Evolutionary conservation across 2,888 invertebrate genomes (phyloP).

Genomic region (Amphipoea oculea): DNA sequence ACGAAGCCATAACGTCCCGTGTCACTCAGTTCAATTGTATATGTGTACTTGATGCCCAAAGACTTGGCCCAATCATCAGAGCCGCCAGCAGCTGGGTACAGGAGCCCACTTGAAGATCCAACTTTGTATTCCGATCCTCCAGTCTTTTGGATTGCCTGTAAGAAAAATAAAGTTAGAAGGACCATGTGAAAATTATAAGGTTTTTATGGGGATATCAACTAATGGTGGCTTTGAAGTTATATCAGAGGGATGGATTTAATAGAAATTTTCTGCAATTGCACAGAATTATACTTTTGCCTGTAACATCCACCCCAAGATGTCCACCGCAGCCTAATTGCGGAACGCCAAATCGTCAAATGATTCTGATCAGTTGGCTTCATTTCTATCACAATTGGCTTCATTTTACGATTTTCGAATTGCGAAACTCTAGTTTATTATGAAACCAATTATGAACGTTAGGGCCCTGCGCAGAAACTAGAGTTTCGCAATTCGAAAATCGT

Average conservation of each 20-base stretch:
- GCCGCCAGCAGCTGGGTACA: slow-evolving; percentile 95
- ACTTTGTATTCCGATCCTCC: slow-evolving; percentile 93
- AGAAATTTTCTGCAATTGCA: neutral
- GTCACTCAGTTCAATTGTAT: slow-evolving; percentile 97
- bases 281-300: neutral
- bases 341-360: too few relatives aligned
- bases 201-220: neutral
- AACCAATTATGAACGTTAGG: too few relatives aligned
- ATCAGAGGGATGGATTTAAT: neutral
- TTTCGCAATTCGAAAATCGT: too few relatives aligned
- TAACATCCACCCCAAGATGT: neutral
- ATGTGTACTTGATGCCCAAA: slow-evolving; percentile 95
- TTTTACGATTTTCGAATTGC: too few relatives aligned
- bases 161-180: slow-evolving; percentile 42
- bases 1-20: slow-evolving; percentile 96
- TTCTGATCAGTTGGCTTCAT: too few relatives aligned
- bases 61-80: slow-evolving; percentile 98
- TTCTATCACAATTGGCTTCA: too few relatives aligned
- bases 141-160: slow-evolving; percentile 90
- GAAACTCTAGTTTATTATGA: too few relatives aligned
- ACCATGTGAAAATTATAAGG: neutral
- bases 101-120: slow-evolving; percentile 94
- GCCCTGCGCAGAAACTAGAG: too few relatives aligned
- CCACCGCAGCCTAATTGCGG: too few relatives aligned
- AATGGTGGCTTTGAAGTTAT: neutral